phyloP scores from a whole-genome alignment of 2,797 vertebrate species.

The Melanotaenia nigrans region DNA sequence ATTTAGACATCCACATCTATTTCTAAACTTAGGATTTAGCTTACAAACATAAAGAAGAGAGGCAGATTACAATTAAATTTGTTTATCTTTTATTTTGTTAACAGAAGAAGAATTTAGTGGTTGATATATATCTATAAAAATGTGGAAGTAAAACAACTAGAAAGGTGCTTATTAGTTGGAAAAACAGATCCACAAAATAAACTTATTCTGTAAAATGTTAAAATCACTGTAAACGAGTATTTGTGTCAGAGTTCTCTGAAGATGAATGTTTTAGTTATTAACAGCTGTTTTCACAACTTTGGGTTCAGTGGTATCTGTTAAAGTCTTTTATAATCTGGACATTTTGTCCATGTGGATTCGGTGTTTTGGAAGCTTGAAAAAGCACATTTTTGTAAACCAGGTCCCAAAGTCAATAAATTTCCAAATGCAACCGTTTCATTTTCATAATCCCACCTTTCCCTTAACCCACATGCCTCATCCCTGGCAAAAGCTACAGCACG shows the following conservation, averaged over 20 bases:
- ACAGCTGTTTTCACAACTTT: neutral
- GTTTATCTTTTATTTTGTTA: neutral
- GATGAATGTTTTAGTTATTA: neutral
- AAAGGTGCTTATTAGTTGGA: constrained; percentile 22
- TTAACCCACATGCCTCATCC: too few relatives aligned
- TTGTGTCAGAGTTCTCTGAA: neutral
- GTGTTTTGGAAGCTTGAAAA: too few relatives aligned
- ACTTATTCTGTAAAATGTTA: constrained; percentile 13
- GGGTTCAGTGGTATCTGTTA: too few relatives aligned
- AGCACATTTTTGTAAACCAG: too few relatives aligned
- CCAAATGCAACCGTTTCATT: too few relatives aligned
- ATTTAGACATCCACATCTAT: neutral
- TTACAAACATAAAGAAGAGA: neutral
- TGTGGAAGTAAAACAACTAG: neutral
- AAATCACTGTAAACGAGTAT: neutral
- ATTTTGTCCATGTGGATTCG: too few relatives aligned
- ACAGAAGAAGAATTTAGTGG: neutral
- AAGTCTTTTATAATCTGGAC: too few relatives aligned
- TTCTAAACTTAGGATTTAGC: neutral
- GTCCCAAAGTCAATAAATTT: too few relatives aligned
- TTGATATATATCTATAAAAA: constrained; percentile 5
- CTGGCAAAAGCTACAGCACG: too few relatives aligned
- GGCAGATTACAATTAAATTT: too few relatives aligned
- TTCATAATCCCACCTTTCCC: too few relatives aligned
- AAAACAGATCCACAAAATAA: constrained; percentile 10